Conservation (phyloP, 1,140 invertebrate genomes). For the Proales similis region DNA sequence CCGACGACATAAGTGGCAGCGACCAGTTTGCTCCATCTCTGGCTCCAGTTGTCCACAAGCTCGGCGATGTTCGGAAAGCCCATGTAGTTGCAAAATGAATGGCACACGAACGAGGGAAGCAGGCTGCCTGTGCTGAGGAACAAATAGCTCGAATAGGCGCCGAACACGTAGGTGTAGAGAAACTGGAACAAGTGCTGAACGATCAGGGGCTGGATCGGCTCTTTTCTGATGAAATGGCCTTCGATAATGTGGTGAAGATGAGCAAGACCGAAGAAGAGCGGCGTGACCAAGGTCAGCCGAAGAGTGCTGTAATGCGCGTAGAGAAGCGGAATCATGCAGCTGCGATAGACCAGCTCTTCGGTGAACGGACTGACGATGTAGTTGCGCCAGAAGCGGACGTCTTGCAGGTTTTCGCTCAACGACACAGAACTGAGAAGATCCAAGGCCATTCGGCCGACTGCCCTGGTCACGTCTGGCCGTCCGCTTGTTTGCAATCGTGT, state of each 20-base stretch:
- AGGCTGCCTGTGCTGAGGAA: constrained; percentile 33
- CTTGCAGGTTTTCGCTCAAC: no score
- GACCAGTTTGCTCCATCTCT: constrained; percentile 11
- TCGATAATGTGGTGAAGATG: constrained; percentile 37
- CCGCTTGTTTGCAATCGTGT: no score
- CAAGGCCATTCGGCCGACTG: no score
- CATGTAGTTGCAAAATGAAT: constrained; percentile 27
- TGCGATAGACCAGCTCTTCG: constrained; percentile 31
- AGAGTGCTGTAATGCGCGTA: not conserved
- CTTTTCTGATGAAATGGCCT: constrained; percentile 4
- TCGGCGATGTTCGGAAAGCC: constrained; percentile 16
- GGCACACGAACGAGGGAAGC: constrained; percentile 18
- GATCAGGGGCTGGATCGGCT: not conserved
- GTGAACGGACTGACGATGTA: constrained; percentile 14
- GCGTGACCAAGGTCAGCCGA: not conserved
- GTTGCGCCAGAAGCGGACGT: constrained; percentile 30
- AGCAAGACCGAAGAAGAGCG: constrained; percentile 23
- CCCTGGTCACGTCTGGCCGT: no score
- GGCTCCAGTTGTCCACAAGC: constrained; percentile 1
- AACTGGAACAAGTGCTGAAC: constrained; percentile 19
- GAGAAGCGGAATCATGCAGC: constrained; percentile 15
- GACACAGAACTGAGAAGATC: no score
- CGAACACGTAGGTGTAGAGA: constrained; percentile 32
- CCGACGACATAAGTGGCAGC: not conserved
- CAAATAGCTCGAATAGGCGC: constrained; percentile 28